Base-by-base conservation (phyloP, 2,797 vertebrate genomes). In the Erethizon dorsatum region DNA sequence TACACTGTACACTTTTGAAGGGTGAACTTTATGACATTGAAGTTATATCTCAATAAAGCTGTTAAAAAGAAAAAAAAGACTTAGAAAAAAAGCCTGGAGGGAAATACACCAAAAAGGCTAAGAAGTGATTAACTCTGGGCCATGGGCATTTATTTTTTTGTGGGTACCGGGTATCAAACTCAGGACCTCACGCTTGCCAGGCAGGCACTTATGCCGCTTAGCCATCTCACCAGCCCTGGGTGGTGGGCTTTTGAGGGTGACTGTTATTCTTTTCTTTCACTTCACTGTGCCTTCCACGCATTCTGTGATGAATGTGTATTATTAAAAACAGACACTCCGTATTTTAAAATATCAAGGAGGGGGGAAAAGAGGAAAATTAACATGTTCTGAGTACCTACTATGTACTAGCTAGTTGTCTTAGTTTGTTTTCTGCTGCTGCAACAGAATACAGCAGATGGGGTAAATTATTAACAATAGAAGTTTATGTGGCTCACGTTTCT, bases 281-380 rank as follows among this genome's bases (percentile, higher is more conserved):
- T 54, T 90, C 7, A 83, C 12, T 31, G 41, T n/a, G 24, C 5
- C 52, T 90, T 92, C 61, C 37, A 65, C 41, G 65, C 24, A 56
- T 56, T 91, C 52, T 80, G 33, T 73, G 41, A 92, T 94, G 85
- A 83, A 61, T 50, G 28, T 22, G 10, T n/a, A 83, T 82, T 26
- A 79, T 71, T 82, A 63, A 87, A 75, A 91, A 63, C 15, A 50
- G 14, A 47, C 24, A 56, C 18, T 79, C 77, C 6, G 2, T 31
- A 7, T 57, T 95, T 94, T 94, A 45, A 92, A 90, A 75, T 73
- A 94, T 75, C 5, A 86, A 37, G 28, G 45, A 85, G 18, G 47
- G 26, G 2, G 57, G 37, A 33, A 79, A n/a, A 83, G 69, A 90
- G 69, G 59, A 52, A 50, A 63, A 84, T 83, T 24, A 71, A 79